phyloP scores from a whole-genome alignment of 2,888 invertebrate genomes.

The Nasonovia ribisnigri region DNA sequence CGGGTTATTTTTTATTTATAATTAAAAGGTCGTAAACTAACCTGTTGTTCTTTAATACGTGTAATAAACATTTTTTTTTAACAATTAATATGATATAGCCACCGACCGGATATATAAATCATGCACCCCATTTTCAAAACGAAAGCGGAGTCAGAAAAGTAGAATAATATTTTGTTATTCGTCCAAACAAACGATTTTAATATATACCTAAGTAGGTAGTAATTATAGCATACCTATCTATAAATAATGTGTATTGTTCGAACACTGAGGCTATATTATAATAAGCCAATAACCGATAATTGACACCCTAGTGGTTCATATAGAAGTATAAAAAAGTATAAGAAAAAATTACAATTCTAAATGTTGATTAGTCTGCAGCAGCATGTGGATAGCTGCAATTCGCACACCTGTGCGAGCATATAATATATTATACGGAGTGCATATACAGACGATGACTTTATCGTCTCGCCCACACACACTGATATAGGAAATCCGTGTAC shows the following conservation, averaged over 20 bases:
- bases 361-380: background rate
- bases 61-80: background rate
- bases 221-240: background rate
- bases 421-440: background rate
- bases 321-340: background rate
- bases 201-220: background rate
- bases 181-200: background rate
- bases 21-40: background rate
- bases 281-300: background rate
- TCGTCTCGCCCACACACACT: background rate
- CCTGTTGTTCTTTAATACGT: background rate
- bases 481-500: background rate
- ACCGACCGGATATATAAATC: background rate
- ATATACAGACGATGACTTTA: background rate
- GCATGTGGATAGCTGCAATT: background rate
- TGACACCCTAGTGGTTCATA: background rate
- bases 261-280: background rate
- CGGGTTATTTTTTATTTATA: background rate
- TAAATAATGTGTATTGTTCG: background rate
- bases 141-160: background rate
- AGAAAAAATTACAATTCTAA: background rate
- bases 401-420: background rate
- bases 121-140: background rate
- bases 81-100: background rate
- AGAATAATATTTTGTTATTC: background rate